Percentiles rank a stretch among this genome's conserved stretches.
Conservation (phyloP, 2,888 invertebrate species). For the Hydrotaea cyrtoneurina region DNA sequence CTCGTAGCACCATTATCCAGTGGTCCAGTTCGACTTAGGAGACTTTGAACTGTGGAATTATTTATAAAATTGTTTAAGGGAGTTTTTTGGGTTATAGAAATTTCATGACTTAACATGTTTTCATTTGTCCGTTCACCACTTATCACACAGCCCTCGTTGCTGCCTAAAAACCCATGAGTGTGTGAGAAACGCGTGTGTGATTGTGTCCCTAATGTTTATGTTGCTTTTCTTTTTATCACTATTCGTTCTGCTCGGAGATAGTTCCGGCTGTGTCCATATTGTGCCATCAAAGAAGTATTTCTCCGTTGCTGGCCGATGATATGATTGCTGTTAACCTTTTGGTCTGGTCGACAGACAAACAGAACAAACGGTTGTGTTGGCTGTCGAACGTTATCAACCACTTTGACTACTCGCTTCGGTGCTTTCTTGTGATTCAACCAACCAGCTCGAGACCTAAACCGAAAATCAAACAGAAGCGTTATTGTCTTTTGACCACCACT, state of each 20-base stretch:
- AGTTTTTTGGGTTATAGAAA: no score
- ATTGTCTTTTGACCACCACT: constrained; percentile 11
- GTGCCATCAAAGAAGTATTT: background rate
- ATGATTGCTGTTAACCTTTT: constrained; percentile 34
- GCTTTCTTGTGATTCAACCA: constrained; percentile 31
- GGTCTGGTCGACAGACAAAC: constrained; percentile 49
- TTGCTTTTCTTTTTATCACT: background rate
- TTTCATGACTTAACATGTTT: no score
- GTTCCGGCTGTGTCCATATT: constrained; percentile 12
- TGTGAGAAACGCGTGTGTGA: no score
- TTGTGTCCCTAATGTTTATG: background rate
- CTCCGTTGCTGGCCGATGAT: background rate
- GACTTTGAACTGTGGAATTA: no score
- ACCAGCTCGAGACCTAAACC: background rate
- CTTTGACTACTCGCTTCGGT: background rate
- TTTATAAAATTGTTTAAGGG: no score
- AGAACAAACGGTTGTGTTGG: constrained; percentile 41
- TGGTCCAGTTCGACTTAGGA: no score
- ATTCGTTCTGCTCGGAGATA: background rate
- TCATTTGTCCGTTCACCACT: no score
- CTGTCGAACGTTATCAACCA: constrained; percentile 41
- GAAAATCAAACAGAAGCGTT: constrained; percentile 31
- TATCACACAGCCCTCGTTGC: background rate
- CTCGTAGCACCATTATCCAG: no score
- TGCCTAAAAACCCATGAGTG: background rate